Base-by-base conservation (phyloP, 2,113 vertebrate species). In the Callipepla squamata region DNA sequence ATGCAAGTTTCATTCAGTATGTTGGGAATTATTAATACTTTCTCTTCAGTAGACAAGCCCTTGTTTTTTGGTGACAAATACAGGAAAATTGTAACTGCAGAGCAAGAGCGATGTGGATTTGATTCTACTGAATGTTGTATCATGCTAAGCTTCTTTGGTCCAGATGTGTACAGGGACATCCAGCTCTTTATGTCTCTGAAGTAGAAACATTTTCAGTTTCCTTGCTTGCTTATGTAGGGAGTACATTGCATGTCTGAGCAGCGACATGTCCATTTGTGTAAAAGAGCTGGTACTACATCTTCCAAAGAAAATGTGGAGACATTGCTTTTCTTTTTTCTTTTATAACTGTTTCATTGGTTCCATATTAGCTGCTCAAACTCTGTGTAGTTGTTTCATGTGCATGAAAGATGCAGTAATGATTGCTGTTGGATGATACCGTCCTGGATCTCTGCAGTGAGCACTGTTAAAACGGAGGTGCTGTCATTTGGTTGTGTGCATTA, bases 361-460 rank as follows among this genome's bases (percentile, higher is more conserved):
- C 57, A 50, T 50, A 15, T 47, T 75, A 70, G 5, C 21, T 30
- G 7, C 50, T 65, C 57, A 70, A 42, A 80, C 25, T 30, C 9
- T 10, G 38, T 61, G 28, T 7, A 11, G 16, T 30, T 79, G 26
- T 65, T 93, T 19, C 30, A 11, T 2, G 8, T 23, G 44, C 0
- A 1, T 53, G 48, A 79, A 74, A 53, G 7, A 9, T 0, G 1
- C 9, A 32, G 47, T 42, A 47, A 25, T 40, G 11, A 8, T 38
- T 0, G 0, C 0, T 0, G 47, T 34, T 0, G 0, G 44, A 26
- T 48, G 69, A 32, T 34, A 12, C 0, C 0, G 20, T 76, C 58
- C 53, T 38, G 26, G 38, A 82, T 22, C 59, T 89, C 72, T 67
- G 45, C 70, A 28, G 34, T 9, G 28, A 47, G 20, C 20, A 57